Conservation (phyloP, 2,888 invertebrate genomes). For the Tipula lateralis region DNA sequence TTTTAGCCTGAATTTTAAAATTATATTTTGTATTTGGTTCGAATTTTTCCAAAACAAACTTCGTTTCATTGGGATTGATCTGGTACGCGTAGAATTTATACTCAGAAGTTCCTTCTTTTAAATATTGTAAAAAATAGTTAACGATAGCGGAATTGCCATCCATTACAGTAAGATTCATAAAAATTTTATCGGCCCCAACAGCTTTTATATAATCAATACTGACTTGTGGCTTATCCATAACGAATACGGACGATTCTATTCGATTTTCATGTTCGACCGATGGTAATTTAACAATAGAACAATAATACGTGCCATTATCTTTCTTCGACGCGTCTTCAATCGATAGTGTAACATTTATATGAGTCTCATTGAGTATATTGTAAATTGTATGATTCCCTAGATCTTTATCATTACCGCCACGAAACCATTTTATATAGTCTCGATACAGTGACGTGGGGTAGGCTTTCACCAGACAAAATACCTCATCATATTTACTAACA, state of each 20-base stretch:
- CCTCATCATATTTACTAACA: constrained; percentile 51
- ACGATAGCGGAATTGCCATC: constrained; percentile 67
- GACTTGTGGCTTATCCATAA: constrained; percentile 66
- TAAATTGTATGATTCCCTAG: constrained; percentile 43
- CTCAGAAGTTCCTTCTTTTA: constrained; percentile 53
- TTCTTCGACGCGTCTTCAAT: constrained; percentile 58
- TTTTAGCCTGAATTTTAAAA: constrained; percentile 62
- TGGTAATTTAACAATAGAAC: constrained; percentile 48
- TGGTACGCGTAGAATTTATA: constrained; percentile 57
- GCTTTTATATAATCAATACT: constrained; percentile 67
- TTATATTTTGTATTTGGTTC: constrained; percentile 62
- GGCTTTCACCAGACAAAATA: constrained; percentile 57
- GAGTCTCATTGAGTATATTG: constrained; percentile 53
- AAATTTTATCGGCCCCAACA: constrained; percentile 69
- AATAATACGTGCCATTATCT: constrained; percentile 69
- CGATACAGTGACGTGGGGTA: constrained; percentile 52
- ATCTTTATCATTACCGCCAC: constrained; percentile 50
- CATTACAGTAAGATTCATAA: constrained; percentile 75
- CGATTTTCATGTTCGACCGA: constrained; percentile 44
- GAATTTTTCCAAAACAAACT: constrained; percentile 63
- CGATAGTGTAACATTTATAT: constrained; percentile 55
- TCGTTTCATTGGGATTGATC: constrained; percentile 61
- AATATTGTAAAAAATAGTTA: constrained; percentile 55
- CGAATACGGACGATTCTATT: constrained; percentile 53
- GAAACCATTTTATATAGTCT: constrained; percentile 53